A percentile compares a stretch with the other conserved stretches of the same genome.
These are phyloP conservation scores for Strix aluco DNA, from an alignment of 2,113 vertebrate species.

Conservation along the genomic window DNA sequence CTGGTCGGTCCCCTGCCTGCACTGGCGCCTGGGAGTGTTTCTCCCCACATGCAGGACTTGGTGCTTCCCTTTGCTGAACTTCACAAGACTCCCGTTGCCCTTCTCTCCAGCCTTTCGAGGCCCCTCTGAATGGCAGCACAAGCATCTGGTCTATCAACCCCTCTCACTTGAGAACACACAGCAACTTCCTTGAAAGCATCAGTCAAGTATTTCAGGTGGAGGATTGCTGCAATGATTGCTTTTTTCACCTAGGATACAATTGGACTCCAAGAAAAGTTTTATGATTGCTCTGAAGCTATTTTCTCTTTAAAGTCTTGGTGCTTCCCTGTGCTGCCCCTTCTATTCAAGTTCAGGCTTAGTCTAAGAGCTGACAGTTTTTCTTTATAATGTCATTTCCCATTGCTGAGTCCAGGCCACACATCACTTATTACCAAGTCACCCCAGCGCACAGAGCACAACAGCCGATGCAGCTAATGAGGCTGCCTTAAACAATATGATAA, in stretches of 20 bases:
- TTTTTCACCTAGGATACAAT: neutral
- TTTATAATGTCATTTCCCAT: neutral
- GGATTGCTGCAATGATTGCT: fast-evolving
- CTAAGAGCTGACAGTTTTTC: neutral
- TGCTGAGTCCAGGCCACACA: neutral
- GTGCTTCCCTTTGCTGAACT: neutral
- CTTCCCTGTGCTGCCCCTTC: neutral
- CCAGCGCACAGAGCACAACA: neutral
- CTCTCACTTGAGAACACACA: neutral
- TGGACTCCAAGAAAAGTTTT: neutral
- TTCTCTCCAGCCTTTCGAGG: fast-evolving
- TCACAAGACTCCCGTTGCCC: fast-evolving
- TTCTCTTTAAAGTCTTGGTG: neutral
- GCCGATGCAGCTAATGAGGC: neutral
- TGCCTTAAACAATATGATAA: neutral
- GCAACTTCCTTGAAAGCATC: fast-evolving
- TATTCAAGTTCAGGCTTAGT: neutral
- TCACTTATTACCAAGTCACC: neutral
- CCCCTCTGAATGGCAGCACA: neutral
- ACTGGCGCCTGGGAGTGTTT: neutral
- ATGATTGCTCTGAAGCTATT: neutral
- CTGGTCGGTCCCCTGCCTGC: fast-evolving
- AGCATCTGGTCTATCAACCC: fast-evolving
- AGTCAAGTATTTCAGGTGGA: too few relatives aligned
- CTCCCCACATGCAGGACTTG: neutral